Evolutionary conservation across 1,140 invertebrate species (phyloP).

Genomic region (Pristionchus pacificus): DNA sequence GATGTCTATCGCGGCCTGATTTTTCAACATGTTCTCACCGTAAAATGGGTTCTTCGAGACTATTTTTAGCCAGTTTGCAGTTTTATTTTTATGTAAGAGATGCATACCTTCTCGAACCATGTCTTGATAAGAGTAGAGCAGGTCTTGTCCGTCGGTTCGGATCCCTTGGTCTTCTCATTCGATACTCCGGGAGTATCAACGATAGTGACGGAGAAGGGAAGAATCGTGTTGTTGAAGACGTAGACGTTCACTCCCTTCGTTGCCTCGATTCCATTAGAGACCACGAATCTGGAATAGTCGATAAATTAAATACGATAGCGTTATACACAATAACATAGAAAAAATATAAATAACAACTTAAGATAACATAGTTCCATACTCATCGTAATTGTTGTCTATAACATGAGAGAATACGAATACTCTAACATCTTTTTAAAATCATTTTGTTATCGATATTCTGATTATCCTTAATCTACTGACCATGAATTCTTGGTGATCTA

Average conservation of each 20-base stretch:
- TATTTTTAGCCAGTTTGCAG: neutral
- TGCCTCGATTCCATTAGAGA: conserved; percentile 11
- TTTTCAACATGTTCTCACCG: no score
- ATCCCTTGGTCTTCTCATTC: conserved; percentile 26
- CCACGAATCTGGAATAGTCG: conserved; percentile 24
- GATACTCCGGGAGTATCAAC: conserved; percentile 31
- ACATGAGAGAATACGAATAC: no score
- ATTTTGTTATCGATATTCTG: no score
- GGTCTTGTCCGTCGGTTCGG: conserved; percentile 23
- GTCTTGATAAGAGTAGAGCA: conserved; percentile 26
- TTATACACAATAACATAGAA: no score
- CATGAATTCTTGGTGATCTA: no score
- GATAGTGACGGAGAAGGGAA: conserved; percentile 31
- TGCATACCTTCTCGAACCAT: conserved; percentile 26
- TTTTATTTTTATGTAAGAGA: neutral
- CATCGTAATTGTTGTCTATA: no score
- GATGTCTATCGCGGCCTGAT: no score
- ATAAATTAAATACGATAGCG: no score
- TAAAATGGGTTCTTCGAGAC: neutral
- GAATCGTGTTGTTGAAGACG: conserved; percentile 33
- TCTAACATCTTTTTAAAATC: no score
- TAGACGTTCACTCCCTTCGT: conserved; percentile 25
- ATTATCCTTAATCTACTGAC: no score
- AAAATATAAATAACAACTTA: no score
- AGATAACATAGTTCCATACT: no score